Conservation (phyloP, 2,888 invertebrate genomes). For the Cenopis cana region DNA sequence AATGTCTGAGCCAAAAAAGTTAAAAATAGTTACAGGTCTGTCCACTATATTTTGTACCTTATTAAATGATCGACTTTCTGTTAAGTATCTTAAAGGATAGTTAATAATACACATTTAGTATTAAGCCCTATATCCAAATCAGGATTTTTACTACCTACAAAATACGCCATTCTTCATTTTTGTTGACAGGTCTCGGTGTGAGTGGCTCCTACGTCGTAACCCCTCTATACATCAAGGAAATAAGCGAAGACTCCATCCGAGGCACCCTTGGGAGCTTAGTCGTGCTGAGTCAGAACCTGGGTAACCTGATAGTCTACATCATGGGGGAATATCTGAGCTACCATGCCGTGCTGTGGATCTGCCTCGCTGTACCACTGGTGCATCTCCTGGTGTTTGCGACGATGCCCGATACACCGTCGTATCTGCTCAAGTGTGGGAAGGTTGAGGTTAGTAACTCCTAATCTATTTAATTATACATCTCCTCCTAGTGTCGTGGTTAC, state of each 20-base stretch:
- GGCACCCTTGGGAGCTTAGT: slow-evolving; percentile 76
- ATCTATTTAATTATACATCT: too few relatives aligned
- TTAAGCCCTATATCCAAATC: too few relatives aligned
- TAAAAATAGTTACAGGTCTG: too few relatives aligned
- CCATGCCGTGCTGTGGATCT: slow-evolving; percentile 72
- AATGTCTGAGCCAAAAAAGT: too few relatives aligned
- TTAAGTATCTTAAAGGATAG: too few relatives aligned
- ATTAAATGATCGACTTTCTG: too few relatives aligned
- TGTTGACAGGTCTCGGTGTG: slow-evolving; percentile 61
- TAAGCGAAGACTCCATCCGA: slow-evolving; percentile 76
- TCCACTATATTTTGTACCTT: too few relatives aligned
- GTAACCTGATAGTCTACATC: slow-evolving; percentile 72
- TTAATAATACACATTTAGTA: too few relatives aligned
- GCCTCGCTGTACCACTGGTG: slow-evolving; percentile 70
- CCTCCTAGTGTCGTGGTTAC: too few relatives aligned
- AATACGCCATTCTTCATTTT: too few relatives aligned
- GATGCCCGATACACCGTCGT: slow-evolving; percentile 80
- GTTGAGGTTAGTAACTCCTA: slow-evolving; percentile 64
- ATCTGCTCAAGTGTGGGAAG: slow-evolving; percentile 73
- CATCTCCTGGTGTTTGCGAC: slow-evolving; percentile 71
- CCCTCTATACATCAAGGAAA: slow-evolving; percentile 78
- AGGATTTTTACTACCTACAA: too few relatives aligned
- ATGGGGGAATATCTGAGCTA: slow-evolving; percentile 77
- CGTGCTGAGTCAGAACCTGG: slow-evolving; percentile 74
- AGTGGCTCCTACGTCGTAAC: slow-evolving; percentile 79